Evolutionary conservation across 1,140 invertebrate species (phyloP).

Genomic region (Argopecten irradians): DNA sequence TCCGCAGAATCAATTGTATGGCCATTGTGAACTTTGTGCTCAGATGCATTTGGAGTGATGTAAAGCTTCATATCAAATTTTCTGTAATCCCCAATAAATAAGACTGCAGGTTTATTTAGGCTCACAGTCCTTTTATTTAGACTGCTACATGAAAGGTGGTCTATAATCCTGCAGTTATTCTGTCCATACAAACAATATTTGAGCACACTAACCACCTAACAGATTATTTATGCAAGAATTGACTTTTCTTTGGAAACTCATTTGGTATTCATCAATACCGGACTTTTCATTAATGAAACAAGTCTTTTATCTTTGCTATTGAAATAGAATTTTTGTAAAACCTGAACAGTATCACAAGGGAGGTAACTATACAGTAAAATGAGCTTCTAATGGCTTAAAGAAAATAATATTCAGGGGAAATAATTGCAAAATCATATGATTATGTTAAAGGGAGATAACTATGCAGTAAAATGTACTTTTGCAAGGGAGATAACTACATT

Average conservation of each 20-base stretch:
- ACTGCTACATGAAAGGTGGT: neutral
- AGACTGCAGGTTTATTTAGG: neutral
- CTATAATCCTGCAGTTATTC: neutral
- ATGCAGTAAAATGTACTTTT: neutral
- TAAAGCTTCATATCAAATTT: neutral
- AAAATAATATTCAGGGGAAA: no score
- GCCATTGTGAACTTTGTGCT: neutral
- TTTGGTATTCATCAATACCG: neutral
- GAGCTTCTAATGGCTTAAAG: no score
- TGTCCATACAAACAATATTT: neutral
- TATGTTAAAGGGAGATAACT: neutral
- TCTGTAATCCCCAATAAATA: slow-evolving; percentile 4
- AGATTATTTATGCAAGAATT: slow-evolving; percentile 23
- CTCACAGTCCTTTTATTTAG: neutral
- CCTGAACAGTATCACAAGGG: neutral
- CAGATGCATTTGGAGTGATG: neutral
- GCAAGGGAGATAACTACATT: no score
- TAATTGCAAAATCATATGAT: no score
- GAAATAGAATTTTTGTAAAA: neutral
- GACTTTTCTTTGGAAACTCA: neutral
- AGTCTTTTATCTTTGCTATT: neutral
- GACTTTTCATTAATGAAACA: neutral
- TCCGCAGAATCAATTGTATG: neutral
- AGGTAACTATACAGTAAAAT: no score
- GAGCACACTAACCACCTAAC: neutral